Base-by-base conservation (phyloP, 1,140 invertebrate species). In the Tetramorium simillimum region DNA sequence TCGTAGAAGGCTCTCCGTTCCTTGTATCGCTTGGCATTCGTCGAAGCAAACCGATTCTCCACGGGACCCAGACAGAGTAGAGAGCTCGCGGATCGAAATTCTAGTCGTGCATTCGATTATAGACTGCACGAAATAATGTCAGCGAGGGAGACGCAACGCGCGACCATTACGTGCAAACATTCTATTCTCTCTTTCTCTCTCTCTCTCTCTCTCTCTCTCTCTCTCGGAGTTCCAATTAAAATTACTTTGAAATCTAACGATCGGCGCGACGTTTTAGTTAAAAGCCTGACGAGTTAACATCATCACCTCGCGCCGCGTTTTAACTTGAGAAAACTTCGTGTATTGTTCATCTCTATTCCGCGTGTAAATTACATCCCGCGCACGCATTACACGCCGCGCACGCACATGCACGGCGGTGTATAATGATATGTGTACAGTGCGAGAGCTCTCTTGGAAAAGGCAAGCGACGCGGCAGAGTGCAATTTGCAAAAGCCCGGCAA, bases 141-240 rank as follows among this genome's bases (percentile, higher is more conserved):
- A 28, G 56, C 18, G 21, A 86, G 46, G 49, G 49, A 43, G 56
- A 51, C n/a, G 49, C 3, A 43, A 2, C 60, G 58, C 65, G 46
- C 76, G 65, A 86, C 60, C 76, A 51, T 53, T 76, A 78, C 82
- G 70, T 89, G 69, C 53, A 53, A 77, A 14, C 37, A 88, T 89
- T 76, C 46, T 18, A 10, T 49, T 24, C 37, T 89, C 76, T 76
- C 40, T 75, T n/a, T 46, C 40, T 9, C 33, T 21, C 37, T 89
- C 63, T 77, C 33, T 24, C 28, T 89, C 76, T 76, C 40, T 75
- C 24, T 49, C 28, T 9, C 21, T 21, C 28, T 89, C 63, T 77
- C 43, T 76, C 28, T 49, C 43, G 37, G 14, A 49, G 21, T 18
- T n/a, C 14, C 65, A 58, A 24, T 60, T 85, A 75, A 84, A 62